Percentiles rank a stretch among this genome's conserved stretches.
Evolutionary conservation across 2,113 vertebrate species (phyloP).

Genomic region (Lagopus leucura): DNA sequence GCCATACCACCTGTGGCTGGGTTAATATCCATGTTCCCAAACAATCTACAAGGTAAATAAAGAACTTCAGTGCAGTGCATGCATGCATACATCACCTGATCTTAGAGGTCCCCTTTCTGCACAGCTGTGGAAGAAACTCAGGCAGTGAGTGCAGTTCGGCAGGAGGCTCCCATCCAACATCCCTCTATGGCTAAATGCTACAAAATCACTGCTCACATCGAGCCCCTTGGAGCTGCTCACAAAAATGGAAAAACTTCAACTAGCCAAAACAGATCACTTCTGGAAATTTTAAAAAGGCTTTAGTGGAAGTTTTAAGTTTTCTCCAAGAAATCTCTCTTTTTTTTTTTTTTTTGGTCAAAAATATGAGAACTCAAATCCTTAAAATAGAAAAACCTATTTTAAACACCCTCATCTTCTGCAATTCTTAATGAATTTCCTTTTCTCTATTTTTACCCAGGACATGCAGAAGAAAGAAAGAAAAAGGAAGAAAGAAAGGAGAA

Average conservation of each 20-base stretch:
- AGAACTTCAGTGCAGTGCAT: not conserved
- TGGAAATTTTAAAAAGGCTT: not conserved
- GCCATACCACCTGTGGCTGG: not conserved
- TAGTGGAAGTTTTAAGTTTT: not conserved
- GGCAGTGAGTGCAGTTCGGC: not conserved
- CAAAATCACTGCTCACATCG: not conserved
- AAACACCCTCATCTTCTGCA: not conserved
- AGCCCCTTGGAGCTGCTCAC: not conserved
- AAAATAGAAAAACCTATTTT: not conserved
- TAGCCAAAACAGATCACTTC: not conserved
- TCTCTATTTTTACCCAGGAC: not conserved
- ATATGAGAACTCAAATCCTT: not conserved
- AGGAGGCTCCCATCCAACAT: not conserved
- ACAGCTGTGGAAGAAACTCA: not conserved
- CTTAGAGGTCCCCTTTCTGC: not conserved
- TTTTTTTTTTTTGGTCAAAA: not conserved
- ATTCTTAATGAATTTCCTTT: not conserved
- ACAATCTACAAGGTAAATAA: not conserved
- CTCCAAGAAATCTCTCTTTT: not conserved
- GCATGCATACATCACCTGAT: not conserved
- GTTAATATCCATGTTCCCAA: not conserved
- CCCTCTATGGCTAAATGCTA: not conserved
- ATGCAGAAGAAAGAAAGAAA: rapidly evolving
- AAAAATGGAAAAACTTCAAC: not conserved
- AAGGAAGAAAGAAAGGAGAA: not conserved